Base-by-base conservation (phyloP, 2,113 vertebrate species). In the Serilophus lunatus region DNA sequence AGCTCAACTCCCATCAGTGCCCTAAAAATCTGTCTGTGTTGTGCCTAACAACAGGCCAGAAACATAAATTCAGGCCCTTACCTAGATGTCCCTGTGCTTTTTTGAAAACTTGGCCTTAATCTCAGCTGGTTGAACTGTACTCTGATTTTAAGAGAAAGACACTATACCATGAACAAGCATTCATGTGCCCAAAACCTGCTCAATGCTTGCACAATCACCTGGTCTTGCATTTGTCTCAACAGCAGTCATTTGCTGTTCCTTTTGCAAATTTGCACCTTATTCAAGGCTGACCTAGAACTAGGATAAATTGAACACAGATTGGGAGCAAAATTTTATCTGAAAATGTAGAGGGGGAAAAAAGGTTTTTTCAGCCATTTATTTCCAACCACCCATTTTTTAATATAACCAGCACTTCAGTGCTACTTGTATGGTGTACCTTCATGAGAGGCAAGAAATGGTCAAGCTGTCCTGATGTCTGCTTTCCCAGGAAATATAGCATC, bases 251-350 rank as follows among this genome's bases (percentile, higher is more conserved):
- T 82, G 45, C 78, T 83, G 29, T 8, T 85, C 59, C 63, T 82
- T 94, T 82, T 82, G 57, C 63, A 92, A 95, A 95, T 95, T 65
- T 86, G 70, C 61, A 95, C 69, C 40, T 95, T 82, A 81, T 90
- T 83, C 74, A 76, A 83, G 60, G 35, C 51, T 90, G 69, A 81
- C n/a, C 24, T 78, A 91, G 36, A 90, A 95, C n/a, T 26, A 71
- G 12, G 7, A 25, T 94, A 88, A 96, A 93, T 25, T 80, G 56
- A 88, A 90, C 68, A 86, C 63, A 95, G 75, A 90, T 10, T 74
- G 76, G 16, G 44, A 93, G 19, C 12, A 94, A 86, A 88, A 66
- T 57, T 88, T 49, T 77, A 83, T 38, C 59, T 40, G n/a, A 91
- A 84, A 90, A 88, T 59, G 9, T 12, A 60, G 44, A 60, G 16